Evolutionary conservation across 53 echinoderm and acorn worm genomes (phyloP).

Genomic region (Echinarachnius parma): DNA sequence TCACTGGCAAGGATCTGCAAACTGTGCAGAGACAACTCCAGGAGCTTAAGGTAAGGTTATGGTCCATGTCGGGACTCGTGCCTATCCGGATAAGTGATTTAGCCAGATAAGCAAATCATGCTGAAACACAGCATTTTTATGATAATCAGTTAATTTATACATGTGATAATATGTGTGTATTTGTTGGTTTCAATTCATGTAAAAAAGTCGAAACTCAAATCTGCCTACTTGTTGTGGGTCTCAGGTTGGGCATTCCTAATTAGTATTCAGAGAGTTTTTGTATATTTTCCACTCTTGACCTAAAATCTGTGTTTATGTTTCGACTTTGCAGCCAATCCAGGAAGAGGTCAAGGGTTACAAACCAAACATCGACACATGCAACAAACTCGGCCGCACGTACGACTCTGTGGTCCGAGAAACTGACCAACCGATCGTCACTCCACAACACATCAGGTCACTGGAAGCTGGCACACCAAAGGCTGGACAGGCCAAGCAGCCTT

Average conservation of each 20-base stretch:
- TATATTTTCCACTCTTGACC: background rate
- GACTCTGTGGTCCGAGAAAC: constrained; percentile 79
- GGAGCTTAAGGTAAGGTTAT: constrained; percentile 91
- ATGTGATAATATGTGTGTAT: too few species aligned
- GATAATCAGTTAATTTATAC: too few species aligned
- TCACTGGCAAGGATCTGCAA: constrained; percentile 68
- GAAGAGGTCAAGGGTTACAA: constrained; percentile 86
- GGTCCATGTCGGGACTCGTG: too few species aligned
- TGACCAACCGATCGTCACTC: constrained; percentile 63
- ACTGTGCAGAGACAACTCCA: constrained; percentile 80
- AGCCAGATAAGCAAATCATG: too few species aligned
- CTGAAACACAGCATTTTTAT: too few species aligned
- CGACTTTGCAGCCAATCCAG: constrained; percentile 66
- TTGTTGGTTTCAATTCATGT: too few species aligned
- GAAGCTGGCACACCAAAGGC: constrained; percentile 41
- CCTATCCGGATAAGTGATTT: too few species aligned
- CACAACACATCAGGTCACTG: constrained; percentile 71
- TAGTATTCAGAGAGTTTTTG: too few species aligned
- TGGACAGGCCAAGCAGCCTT: constrained; percentile 43
- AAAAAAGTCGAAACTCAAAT: too few species aligned
- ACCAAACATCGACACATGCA: constrained; percentile 82
- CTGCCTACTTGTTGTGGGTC: too few species aligned
- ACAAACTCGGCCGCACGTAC: constrained; percentile 74
- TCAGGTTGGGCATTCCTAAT: too few species aligned
- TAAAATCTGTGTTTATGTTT: background rate